Evolutionary conservation across 2,888 invertebrate genomes (phyloP), one percentile per base, ranked within the genome.

Genomic region (Malachius bipustulatus): DNA sequence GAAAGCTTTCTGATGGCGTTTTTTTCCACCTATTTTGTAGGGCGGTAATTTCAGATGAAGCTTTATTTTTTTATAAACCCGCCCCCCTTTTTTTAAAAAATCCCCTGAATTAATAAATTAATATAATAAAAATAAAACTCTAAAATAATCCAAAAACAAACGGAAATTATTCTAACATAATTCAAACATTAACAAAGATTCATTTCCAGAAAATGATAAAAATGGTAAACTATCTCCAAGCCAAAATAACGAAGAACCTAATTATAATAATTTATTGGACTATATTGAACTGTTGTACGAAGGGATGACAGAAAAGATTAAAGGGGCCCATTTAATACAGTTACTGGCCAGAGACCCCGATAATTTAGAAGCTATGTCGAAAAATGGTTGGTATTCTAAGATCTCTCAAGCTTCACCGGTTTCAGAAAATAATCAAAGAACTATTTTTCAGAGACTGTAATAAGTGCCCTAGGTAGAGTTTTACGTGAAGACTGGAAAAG

Each of bases 211-310:
- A 8, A n/a, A 6, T 19, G 39, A 39, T 9, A 35, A 28, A n/a
- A 39, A 39, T 30, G 34, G 8, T 10, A 39, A 30, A 26, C 29
- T 34, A 12, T 13, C 26, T 29, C 38, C 34, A 29, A 13, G 24
- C n/a, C 26, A 30, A n/a, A 32, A 35, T 8, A 19, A 6, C 13
- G 78, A 82, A 58, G 74, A 74, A 36, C 73, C 77, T 14, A 73
- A 83, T 43, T 79, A 94, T 45, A 82, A 83, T 56, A 79, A 80
- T 58, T 73, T 96, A 43, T 89, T 96, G 58, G 84, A 82, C 51
- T 98, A 98, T 64, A 83, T 97, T 35, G 97, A 97, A 63, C 65
- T 96, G 43, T 68, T 98, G 12, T 98, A 98, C 63, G 97, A 98
- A 64, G 94, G 94, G 47, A 76, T 85, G 56, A 71, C 79, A 16